These are phyloP conservation scores for Chrysolina americana DNA, from an alignment of 2,888 invertebrate genomes.

Conservation along the genomic window DNA sequence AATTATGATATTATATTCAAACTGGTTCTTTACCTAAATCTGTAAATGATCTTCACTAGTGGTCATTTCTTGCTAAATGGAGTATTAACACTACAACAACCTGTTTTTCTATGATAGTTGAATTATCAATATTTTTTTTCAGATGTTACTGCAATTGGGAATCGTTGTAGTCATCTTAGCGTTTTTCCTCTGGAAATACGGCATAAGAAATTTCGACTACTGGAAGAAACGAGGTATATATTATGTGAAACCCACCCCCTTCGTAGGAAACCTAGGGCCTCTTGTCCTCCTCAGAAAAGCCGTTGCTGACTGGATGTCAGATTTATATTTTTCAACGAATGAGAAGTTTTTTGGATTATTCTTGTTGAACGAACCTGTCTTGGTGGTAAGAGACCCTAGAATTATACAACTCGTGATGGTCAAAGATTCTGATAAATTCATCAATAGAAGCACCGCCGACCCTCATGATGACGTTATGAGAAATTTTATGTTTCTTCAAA, in stretches of 20 bases:
- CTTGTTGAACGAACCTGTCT: constrained; percentile 68
- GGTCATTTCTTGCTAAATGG: too few relatives aligned
- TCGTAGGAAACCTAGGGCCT: constrained; percentile 55
- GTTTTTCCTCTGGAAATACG: constrained; percentile 50
- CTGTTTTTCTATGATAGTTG: too few relatives aligned
- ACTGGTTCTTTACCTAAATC: too few relatives aligned
- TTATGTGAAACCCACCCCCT: constrained; percentile 53
- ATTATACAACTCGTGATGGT: constrained; percentile 69
- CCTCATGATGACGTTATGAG: constrained; percentile 68
- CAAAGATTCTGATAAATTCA: constrained; percentile 70
- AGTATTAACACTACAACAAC: too few relatives aligned
- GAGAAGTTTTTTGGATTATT: constrained; percentile 47
- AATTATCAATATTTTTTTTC: constrained; percentile 8
- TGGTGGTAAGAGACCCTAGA: constrained; percentile 69
- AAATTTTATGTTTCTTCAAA: constrained; percentile 68
- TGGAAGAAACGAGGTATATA: constrained; percentile 56
- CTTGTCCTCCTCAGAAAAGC: constrained; percentile 43
- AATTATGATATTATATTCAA: too few relatives aligned
- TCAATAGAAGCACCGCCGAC: constrained; percentile 63
- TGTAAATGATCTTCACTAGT: too few relatives aligned
- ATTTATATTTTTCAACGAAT: constrained; percentile 36
- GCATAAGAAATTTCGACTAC: constrained; percentile 55
- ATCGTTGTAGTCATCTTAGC: constrained; percentile 3
- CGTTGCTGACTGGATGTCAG: constrained; percentile 45
- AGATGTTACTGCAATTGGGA: constrained; percentile 40